These are phyloP conservation scores for Brachionus asplanchnoidis DNA, from an alignment of 1,140 invertebrate species.

Conservation along the genomic window DNA sequence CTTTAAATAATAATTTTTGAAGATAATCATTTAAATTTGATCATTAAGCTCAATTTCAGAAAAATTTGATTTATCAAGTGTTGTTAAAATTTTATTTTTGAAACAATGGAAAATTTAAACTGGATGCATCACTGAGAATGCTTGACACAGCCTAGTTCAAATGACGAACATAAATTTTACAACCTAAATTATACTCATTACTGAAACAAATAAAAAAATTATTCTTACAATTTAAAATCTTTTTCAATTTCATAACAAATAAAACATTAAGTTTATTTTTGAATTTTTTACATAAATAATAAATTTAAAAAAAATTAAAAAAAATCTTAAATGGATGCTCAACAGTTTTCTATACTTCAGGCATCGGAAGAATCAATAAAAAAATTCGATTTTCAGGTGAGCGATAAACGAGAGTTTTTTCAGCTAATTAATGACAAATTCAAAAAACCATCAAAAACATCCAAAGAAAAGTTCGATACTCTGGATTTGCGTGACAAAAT, in stretches of 20 bases:
- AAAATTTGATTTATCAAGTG: too few species aligned
- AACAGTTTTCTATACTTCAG: not conserved
- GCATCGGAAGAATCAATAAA: conserved; percentile 6
- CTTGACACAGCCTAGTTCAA: not conserved
- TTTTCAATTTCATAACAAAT: not conserved
- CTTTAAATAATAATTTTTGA: too few species aligned
- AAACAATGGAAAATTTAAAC: not conserved
- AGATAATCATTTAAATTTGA: too few species aligned
- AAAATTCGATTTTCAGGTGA: conserved; percentile 15
- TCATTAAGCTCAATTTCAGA: too few species aligned
- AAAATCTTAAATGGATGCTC: conserved; percentile 9
- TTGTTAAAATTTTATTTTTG: too few species aligned
- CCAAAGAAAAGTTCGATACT: not conserved
- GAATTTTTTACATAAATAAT: not conserved
- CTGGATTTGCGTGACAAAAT: conserved; percentile 19
- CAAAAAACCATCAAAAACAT: not conserved
- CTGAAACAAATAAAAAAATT: too few species aligned
- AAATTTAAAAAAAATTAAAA: not conserved
- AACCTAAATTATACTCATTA: too few species aligned
- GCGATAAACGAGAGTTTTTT: not conserved
- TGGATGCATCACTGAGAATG: not conserved
- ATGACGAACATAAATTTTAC: too few species aligned
- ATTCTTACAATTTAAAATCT: not conserved
- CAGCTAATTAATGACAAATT: not conserved
- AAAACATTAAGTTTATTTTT: not conserved